A percentile compares a stretch with the other conserved stretches of the same genome.
These are phyloP conservation scores for Andricus curvator DNA, from an alignment of 2,888 invertebrate species.

Conservation along the genomic window DNA sequence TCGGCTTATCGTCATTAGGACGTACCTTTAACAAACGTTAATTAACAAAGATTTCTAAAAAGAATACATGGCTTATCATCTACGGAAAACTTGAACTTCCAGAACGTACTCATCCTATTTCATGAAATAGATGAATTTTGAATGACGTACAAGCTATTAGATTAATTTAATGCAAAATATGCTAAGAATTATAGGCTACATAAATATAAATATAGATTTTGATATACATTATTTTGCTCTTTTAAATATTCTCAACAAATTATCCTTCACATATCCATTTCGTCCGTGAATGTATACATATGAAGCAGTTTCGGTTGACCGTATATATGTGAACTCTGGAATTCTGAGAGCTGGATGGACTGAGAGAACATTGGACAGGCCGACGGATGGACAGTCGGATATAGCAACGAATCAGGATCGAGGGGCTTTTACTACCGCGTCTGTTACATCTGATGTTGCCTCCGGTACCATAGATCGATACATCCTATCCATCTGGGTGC, in stretches of 20 bases:
- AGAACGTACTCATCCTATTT: too few relatives aligned
- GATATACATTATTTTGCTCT: too few relatives aligned
- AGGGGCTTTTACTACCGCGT: conserved; percentile 64
- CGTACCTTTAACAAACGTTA: too few relatives aligned
- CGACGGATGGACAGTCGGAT: conserved; percentile 60
- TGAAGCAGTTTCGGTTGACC: background rate
- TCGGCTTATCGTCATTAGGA: too few relatives aligned
- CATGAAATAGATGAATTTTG: too few relatives aligned
- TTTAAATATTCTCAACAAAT: background rate
- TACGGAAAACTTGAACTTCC: too few relatives aligned
- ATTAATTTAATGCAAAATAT: too few relatives aligned
- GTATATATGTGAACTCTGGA: conserved; percentile 64
- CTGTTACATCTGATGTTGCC: conserved; percentile 57
- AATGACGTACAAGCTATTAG: too few relatives aligned
- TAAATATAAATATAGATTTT: too few relatives aligned
- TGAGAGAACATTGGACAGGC: conserved; percentile 60
- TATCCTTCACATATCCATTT: background rate
- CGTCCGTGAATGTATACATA: background rate
- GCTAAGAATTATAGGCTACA: too few relatives aligned
- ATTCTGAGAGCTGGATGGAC: conserved; percentile 58
- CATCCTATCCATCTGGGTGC: background rate
- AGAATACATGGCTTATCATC: too few relatives aligned
- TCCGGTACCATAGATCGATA: conserved; percentile 51
- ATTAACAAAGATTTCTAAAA: too few relatives aligned
- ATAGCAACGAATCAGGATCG: conserved; percentile 51